Percentiles rank a stretch among this genome's conserved stretches.
Evolutionary conservation across 2,113 vertebrate genomes (phyloP).

Genomic region (Eurystomus gularis): DNA sequence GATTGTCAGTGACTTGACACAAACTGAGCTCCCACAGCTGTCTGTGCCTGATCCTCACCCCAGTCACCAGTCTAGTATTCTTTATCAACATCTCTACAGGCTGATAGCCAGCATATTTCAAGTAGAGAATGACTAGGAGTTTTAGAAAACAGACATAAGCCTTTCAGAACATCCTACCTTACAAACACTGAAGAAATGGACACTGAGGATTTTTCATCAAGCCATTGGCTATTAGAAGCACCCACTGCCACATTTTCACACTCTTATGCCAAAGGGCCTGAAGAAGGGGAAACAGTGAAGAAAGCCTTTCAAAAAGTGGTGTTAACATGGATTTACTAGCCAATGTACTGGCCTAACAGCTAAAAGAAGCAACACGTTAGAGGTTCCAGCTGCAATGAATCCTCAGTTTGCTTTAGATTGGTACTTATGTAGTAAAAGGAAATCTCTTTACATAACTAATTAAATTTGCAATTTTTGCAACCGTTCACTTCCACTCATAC

Average conservation of each 20-base stretch:
- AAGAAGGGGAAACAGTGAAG: not conserved
- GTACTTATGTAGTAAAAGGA: not conserved
- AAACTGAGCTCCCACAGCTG: not conserved
- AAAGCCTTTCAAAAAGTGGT: not conserved
- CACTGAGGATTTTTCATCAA: not conserved
- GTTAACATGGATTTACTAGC: not conserved
- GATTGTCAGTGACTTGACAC: not conserved
- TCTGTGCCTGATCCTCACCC: not conserved
- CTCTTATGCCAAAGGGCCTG: not conserved
- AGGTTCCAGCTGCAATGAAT: not conserved
- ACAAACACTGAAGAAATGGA: not conserved
- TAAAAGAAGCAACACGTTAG: not conserved
- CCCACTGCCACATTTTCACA: not conserved
- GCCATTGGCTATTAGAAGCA: not conserved
- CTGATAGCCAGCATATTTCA: not conserved
- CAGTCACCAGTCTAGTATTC: not conserved
- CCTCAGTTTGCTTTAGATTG: not conserved
- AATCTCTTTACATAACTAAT: not conserved
- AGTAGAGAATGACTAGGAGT: not conserved
- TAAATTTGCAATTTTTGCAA: not conserved
- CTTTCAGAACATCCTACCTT: not conserved
- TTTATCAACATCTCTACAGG: not conserved
- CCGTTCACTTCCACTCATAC: not conserved
- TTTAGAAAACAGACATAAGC: fast-evolving
- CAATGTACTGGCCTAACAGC: not conserved